These are phyloP conservation scores for Drosophila mettleri DNA, from an alignment of 2,888 invertebrate genomes.

Conservation along the genomic window DNA sequence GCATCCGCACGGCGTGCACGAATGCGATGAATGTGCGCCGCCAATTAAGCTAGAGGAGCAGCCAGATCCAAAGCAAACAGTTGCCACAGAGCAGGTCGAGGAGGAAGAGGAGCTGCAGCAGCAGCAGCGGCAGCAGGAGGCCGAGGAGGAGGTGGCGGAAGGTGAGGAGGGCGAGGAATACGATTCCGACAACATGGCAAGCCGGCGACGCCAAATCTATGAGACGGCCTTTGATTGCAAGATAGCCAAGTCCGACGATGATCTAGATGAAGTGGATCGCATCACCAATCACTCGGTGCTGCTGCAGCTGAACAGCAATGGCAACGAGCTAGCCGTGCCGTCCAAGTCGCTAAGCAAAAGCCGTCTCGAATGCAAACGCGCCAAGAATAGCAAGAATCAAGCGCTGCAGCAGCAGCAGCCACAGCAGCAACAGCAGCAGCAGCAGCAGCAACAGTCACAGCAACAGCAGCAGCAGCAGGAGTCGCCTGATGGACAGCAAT, in stretches of 20 bases:
- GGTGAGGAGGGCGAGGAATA: slow-evolving; percentile 29
- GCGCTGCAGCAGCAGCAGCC: slow-evolving; percentile 74
- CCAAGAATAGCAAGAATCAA: slow-evolving; percentile 84
- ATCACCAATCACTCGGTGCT: slow-evolving; percentile 92
- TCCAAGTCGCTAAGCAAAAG: slow-evolving; percentile 51
- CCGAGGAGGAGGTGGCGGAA: slow-evolving; percentile 52
- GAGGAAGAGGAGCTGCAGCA: slow-evolving; percentile 8
- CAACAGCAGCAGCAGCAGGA: slow-evolving; percentile 40
- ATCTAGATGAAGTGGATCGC: slow-evolving; percentile 92
- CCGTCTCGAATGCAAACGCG: slow-evolving; percentile 82
- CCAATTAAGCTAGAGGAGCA: slow-evolving; percentile 28
- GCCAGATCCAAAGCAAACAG: slow-evolving; percentile 13
- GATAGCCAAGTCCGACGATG: slow-evolving; percentile 91
- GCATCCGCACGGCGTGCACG: slow-evolving; percentile 88
- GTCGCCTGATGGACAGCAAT: slow-evolving; percentile 58
- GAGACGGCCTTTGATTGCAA: slow-evolving; percentile 96
- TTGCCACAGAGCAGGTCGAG: slow-evolving; percentile 9
- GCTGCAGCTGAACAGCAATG: slow-evolving; percentile 85
- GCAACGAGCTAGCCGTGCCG: slow-evolving; percentile 25
- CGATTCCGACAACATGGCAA: slow-evolving; percentile 73
- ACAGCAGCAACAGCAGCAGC: slow-evolving; percentile 40
- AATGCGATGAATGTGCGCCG: slow-evolving; percentile 84
- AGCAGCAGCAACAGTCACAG: slow-evolving; percentile 19
- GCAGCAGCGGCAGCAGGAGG: slow-evolving; percentile 18
- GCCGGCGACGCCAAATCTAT: slow-evolving; percentile 90